Base-by-base conservation (phyloP, 2,113 vertebrate genomes). In the Carollia perspicillata region DNA sequence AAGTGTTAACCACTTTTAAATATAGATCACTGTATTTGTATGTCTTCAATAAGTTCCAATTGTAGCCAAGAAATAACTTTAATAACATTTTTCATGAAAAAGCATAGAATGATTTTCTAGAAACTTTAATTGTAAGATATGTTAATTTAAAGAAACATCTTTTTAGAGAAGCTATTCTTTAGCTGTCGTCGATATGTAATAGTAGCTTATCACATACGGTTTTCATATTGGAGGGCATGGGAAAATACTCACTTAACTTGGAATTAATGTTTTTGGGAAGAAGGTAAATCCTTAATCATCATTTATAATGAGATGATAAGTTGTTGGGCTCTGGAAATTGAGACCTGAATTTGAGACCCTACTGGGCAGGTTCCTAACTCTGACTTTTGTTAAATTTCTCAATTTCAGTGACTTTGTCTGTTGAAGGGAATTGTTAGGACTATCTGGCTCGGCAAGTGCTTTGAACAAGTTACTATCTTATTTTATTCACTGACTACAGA, bases 181-280 rank as follows among this genome's bases (percentile, higher is more conserved):
- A 75, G 69, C 22, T 13, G 33, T 69, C 47, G 9, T 77, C 18
- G 33, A 0, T 83, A 84, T 89, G 69, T 85, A 91, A 60, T 77
- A 81, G 63, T 77, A 30, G 75, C 40, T 84, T 87, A 69, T 93
- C 63, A 87, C 53, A 58, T 72, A 68, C 0, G 5, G 1, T 77
- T 94, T 90, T 84, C 47, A 49, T 86, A 37, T 90, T 90, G 71
- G 20, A 47, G 44, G 26, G 22, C 49, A 69, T 75, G 77, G 74
- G 55, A 92, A 79, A 49, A 47, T 47, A 65, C 40, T 80, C 60
- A 44, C 26, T 78, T 94, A 72, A 68, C 63, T 95, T 92, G 66
- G 65, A 84, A 55, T 89, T 80, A 53, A 47, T 93, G 33, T 91
- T 89, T 95, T 94, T 81, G 35, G 53, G 78, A 78, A 85, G 80